phyloP scores from a whole-genome alignment of 2,113 vertebrate species.

The Theristicus caerulescens region DNA sequence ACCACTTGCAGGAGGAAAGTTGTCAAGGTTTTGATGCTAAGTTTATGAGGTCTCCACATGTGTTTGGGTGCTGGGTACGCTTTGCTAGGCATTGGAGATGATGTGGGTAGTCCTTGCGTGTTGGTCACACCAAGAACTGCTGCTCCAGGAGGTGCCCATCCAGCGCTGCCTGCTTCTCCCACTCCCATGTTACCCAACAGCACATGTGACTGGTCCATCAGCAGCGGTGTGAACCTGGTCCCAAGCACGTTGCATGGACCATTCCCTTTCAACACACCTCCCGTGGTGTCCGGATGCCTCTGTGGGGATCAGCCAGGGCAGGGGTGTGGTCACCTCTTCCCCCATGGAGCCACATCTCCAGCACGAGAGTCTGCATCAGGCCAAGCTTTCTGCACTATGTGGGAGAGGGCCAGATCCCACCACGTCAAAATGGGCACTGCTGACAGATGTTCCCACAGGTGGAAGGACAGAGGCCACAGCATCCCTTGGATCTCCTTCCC shows the following conservation, averaged over 20 bases:
- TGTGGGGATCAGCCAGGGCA: neutral
- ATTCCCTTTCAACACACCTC: neutral
- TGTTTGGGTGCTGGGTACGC: neutral
- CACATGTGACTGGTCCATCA: neutral
- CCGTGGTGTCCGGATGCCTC: neutral
- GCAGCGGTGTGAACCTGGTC: neutral
- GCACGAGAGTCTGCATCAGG: neutral
- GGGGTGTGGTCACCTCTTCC: neutral
- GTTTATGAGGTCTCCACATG: neutral
- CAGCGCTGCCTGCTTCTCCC: neutral
- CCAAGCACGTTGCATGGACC: rapidly evolving
- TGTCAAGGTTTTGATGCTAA: neutral
- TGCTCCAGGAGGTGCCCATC: neutral
- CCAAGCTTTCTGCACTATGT: neutral
- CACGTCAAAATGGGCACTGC: neutral
- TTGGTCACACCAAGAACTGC: neutral
- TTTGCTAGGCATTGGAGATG: neutral
- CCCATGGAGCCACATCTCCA: neutral
- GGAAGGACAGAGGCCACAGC: neutral
- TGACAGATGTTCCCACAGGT: neutral
- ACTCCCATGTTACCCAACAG: neutral
- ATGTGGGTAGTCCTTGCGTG: neutral
- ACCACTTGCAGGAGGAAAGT: neutral
- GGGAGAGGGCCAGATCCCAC: neutral
- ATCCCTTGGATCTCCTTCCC: neutral